Base-by-base conservation (phyloP, 1,140 invertebrate species). In the Scaptomyza montana region DNA sequence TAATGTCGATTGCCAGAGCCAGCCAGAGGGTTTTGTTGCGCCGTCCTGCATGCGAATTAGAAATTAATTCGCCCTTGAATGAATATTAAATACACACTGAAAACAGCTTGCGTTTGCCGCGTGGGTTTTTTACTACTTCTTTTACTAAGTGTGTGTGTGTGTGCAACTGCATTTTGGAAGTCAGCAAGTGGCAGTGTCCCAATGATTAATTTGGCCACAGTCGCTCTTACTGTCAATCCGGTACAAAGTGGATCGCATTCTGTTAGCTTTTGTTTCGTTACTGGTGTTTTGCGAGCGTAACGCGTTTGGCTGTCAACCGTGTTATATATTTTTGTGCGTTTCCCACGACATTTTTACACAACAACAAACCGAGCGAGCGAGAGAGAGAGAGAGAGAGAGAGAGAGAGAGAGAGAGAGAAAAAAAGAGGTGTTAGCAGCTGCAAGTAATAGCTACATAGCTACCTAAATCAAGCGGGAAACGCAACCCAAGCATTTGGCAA, bases 41-140 rank as follows among this genome's bases (percentile, higher is more conserved):
- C 78, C 86, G 73, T 74, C 74, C 69, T 86, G 82, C 76, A 81
- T 87, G 78, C 82, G 86, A 87, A 90, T 90, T 90, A 80, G 86
- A 90, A 90, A 87, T 90, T 90, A 89, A 76, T 85, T 86, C 80
- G 78, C 80, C 74, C 71, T 68, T 81, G 64, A 78, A 73, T 87
- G 74, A 69, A 57, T 78, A 69, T 67, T 69, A 69, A 68, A 53
- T 28, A 55, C 36, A 59, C 39, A 43, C 60, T 66, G 61, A 57
- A 55, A 43, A 67, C 56, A 56, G 75, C 53, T 53, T 72, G 76
- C 62, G 45, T 72, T 61, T 63, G 74, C 53, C 53, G 57, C 65
- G 65, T 73, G 39, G 10, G 39, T n/a, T 43, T n/a, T 4, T 12
- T 25, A 25, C 21, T 1, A 25, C 21, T 0, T 1, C 21, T 25